Percentiles rank a stretch among this genome's conserved stretches.
Conservation (phyloP, 1,140 invertebrate species). For the Aphis craccivora region DNA sequence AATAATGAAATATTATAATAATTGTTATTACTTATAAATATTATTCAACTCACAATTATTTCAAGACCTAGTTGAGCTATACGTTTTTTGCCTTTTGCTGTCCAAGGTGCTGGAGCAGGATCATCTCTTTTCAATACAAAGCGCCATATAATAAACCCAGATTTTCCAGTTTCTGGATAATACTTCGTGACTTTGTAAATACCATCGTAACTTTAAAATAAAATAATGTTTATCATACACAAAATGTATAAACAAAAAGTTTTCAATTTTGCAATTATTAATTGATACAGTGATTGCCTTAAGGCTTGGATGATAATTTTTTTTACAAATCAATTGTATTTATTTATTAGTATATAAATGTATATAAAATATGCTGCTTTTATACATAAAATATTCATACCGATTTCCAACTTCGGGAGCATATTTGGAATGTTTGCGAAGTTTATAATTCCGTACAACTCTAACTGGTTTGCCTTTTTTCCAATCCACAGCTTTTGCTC, state of each 20-base stretch:
- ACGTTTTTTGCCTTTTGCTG: slow-evolving; percentile 71
- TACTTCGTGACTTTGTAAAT: slow-evolving; percentile 86
- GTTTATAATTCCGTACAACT: slow-evolving; percentile 81
- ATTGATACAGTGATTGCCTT: too few species aligned
- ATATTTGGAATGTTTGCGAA: slow-evolving; percentile 77
- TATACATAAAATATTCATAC: slow-evolving; percentile 62
- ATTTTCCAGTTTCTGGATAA: slow-evolving; percentile 80
- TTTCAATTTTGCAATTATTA: not conserved
- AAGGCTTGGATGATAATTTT: too few species aligned
- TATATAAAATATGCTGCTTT: too few species aligned
- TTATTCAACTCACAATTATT: slow-evolving; percentile 62
- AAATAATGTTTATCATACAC: slow-evolving; percentile 5
- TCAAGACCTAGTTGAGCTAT: slow-evolving; percentile 64
- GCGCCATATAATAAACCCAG: slow-evolving; percentile 83
- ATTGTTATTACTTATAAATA: too few species aligned
- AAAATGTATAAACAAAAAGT: not conserved
- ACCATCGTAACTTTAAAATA: slow-evolving; percentile 73
- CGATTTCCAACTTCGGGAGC: slow-evolving; percentile 78
- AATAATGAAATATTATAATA: not conserved
- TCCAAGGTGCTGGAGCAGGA: slow-evolving; percentile 83
- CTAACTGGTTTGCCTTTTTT: slow-evolving; percentile 78
- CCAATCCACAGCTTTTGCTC: slow-evolving; percentile 79
- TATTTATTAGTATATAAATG: not conserved
- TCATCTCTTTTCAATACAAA: slow-evolving; percentile 83
- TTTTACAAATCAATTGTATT: too few species aligned